Evolutionary conservation across 1,140 invertebrate species (phyloP).

Genomic region (Cotesia vestalis): DNA sequence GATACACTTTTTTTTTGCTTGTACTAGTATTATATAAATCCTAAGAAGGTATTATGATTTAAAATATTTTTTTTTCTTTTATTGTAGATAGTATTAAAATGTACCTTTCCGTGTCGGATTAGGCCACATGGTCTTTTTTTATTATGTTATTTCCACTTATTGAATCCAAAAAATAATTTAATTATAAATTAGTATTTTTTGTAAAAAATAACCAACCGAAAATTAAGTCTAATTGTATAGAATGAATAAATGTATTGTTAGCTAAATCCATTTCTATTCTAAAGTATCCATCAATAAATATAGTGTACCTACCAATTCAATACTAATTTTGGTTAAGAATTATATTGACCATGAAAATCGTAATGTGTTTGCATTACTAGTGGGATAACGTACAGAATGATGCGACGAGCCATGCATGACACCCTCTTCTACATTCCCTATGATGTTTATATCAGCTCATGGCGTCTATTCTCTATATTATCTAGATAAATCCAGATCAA

Average conservation of each 20-base stretch:
- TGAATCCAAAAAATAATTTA: too few relatives aligned
- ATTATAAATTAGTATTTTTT: too few relatives aligned
- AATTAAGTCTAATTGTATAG: conserved; percentile 1
- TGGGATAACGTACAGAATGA: conserved; percentile 39
- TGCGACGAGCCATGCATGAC: conserved; percentile 53
- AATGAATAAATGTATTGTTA: background rate
- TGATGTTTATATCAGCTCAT: conserved; percentile 7
- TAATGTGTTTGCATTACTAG: conserved; percentile 33
- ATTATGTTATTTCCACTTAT: too few relatives aligned
- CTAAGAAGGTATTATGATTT: too few relatives aligned
- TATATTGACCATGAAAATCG: conserved; percentile 57
- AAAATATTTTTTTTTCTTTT: too few relatives aligned
- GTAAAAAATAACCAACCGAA: too few relatives aligned
- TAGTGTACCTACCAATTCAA: conserved; percentile 48
- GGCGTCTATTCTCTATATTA: conserved; percentile 10
- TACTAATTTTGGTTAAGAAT: conserved; percentile 55
- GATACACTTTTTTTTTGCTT: too few relatives aligned
- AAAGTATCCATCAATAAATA: background rate
- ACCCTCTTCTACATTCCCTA: conserved; percentile 45
- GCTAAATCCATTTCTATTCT: background rate
- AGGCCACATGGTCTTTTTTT: too few relatives aligned
- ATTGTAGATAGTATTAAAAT: too few relatives aligned
- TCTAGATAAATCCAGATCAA: conserved; percentile 11
- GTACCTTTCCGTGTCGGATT: too few relatives aligned
- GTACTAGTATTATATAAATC: too few relatives aligned